Evolutionary conservation across 1,140 invertebrate genomes (phyloP), one percentile per base, ranked within the genome.

Genomic region (Dreissena polymorpha): DNA sequence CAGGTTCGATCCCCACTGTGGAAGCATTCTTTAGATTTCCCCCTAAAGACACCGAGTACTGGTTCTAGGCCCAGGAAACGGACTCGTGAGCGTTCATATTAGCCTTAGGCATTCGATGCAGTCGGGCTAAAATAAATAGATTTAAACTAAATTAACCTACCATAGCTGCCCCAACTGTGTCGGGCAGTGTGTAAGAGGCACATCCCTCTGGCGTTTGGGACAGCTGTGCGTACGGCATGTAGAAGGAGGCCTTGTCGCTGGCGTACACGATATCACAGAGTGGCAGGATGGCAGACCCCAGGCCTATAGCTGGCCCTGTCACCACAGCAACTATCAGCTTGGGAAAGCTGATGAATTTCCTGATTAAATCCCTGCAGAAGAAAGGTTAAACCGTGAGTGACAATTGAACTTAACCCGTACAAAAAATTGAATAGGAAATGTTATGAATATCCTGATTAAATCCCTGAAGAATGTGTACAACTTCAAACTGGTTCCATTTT

Each of bases 261-360:
- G 97, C 96, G 93, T 97, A 98, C 25, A 98, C 95, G 65, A 97
- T 94, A 94, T 99, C 98, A 94, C 96, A 99, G 0, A 99, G 93
- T 12, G 95, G 95, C 50, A 98, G 92, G 10, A 96, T 95, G 13
- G 97, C 98, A 8, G 96, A 95, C 65, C 95, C 95, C 86, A 99
- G 95, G 18, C 98, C 98, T 85, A 99, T 95, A 21, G 98, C 97
- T 68, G 97, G 97, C 51, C 98, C 98, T 94, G 99, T 98, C 0
- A 99, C 96, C 57, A 98, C 93, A 50, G 96, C 97, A 71, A 99
- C 94, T 49, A 99, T 91, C n/a, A 98, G 94, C 93, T 99, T 99
- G 0, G 97, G 96, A 91, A 97, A 98, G 80, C 95, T 94, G 83
- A 99, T 97, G 84, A 98, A 95, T 5, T 96, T 94, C 86, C 95